Conservation (phyloP, 2,888 invertebrate species). For the Arrhopalites spinosus region DNA sequence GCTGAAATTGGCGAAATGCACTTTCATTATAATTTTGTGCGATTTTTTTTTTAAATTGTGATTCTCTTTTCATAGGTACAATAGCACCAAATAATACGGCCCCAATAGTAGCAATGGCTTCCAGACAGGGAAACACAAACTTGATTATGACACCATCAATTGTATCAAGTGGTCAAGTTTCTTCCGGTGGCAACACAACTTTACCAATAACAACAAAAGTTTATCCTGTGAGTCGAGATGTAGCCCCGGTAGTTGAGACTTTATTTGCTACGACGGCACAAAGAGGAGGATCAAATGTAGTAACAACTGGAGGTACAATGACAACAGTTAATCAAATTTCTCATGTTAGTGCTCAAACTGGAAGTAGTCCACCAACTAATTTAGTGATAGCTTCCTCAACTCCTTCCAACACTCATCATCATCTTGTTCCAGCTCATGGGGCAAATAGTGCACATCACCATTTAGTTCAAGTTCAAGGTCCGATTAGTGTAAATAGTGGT, state of each 20-base stretch:
- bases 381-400: slow-evolving; percentile 47
- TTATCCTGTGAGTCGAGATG: slow-evolving; percentile 53
- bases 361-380: slow-evolving; percentile 27
- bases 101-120: slow-evolving; percentile 52
- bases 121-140: slow-evolving; percentile 48
- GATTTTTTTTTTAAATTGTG: no score
- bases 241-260: slow-evolving; percentile 42
- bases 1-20: neutral
- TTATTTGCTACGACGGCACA: slow-evolving; percentile 42
- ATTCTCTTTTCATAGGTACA: no score
- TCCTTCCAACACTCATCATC: slow-evolving; percentile 31
- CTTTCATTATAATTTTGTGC: neutral
- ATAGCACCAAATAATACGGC: slow-evolving; percentile 50
- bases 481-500: slow-evolving; percentile 47
- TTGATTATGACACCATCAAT: slow-evolving; percentile 51
- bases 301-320: slow-evolving; percentile 35
- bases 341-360: slow-evolving; percentile 30
- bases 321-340: slow-evolving; percentile 47
- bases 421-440: slow-evolving; percentile 30
- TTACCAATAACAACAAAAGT: slow-evolving; percentile 53
- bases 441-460: slow-evolving; percentile 37
- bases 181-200: slow-evolving; percentile 33
- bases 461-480: slow-evolving; percentile 52
- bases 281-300: neutral
- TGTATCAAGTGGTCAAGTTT: slow-evolving; percentile 13